Evolutionary conservation across 1,140 invertebrate genomes (phyloP).

Genomic region (Brachionus sp.): DNA sequence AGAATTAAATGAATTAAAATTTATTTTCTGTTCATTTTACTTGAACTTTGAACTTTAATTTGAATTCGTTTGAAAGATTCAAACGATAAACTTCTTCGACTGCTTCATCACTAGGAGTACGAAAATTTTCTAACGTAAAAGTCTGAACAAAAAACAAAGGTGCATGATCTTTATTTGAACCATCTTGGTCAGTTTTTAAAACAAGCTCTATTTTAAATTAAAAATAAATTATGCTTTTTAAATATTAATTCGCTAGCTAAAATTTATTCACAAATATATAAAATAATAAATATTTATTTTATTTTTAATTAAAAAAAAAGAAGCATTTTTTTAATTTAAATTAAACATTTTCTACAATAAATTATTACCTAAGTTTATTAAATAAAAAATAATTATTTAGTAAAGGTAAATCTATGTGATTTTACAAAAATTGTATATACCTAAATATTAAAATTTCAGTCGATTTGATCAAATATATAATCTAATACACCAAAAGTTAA

Average conservation of each 20-base stretch:
- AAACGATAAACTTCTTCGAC: constrained; percentile 20
- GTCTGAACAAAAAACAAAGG: constrained; percentile 30
- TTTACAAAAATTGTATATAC: too few relatives aligned
- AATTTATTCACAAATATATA: background rate
- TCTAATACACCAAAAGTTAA: too few relatives aligned
- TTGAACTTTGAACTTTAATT: constrained; percentile 36
- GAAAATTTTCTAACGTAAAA: constrained; percentile 27
- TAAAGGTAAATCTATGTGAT: too few relatives aligned
- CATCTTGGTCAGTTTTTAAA: constrained; percentile 1
- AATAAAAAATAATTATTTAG: too few relatives aligned
- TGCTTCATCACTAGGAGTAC: background rate
- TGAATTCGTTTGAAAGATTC: constrained; percentile 25
- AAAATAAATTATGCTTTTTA: background rate
- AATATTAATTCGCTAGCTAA: background rate
- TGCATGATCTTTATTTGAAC: constrained; percentile 20
- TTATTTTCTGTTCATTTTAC: background rate
- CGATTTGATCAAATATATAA: too few relatives aligned
- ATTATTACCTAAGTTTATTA: too few relatives aligned
- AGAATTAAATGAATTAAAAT: background rate
- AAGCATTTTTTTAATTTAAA: background rate
- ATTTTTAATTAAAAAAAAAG: background rate
- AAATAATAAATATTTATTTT: too few relatives aligned
- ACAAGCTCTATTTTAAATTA: background rate
- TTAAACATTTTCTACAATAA: background rate
- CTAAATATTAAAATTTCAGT: too few relatives aligned